Evolutionary conservation across 2,888 invertebrate species (phyloP), one percentile per base, ranked within the genome.

Genomic region (Lithophane socia): DNA sequence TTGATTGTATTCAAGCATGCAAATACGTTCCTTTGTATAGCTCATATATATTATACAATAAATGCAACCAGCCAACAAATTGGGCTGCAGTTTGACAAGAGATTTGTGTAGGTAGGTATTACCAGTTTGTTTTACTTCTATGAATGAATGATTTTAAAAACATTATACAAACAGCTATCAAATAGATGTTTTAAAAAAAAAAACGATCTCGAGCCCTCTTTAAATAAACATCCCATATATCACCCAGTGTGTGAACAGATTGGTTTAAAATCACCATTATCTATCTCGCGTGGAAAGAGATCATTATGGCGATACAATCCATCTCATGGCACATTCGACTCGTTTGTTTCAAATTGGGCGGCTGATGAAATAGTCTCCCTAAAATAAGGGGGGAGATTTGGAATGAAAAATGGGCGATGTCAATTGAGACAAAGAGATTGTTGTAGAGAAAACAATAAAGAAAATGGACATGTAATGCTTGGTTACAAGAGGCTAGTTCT

Each of bases 241-340:
- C 61, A 63, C 56, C 16, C 18, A 49, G 10, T 18, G n/a, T 67
- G 77, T 63, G 67, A 78, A 84, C 76, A 77, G 73, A 77, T 80
- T 69, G 65, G 29, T 63, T 56, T 77, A 63, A 73, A 78, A 75
- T 77, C 49, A 12, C 16, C 64, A 37, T 63, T n/a, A 85, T 83
- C 68, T 54, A 65, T 80, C 69, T 73, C 42, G 61, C 82, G 58
- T 72, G 63, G 73, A 64, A 71, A 73, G 64, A 65, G 54, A 54
- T 83, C 77, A 67, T 75, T 82, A 86, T 72, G 60, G 73, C 21
- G 52, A 74, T 67, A 67, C 72, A 18, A 83, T 83, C 69, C 52
- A 79, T 86, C 76, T 82, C 60, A 61, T 61, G 42, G 24, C 24
- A 37, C 61, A 80, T 63, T 37, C 37, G 72, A 73, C 73, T 61